Evolutionary conservation across 1,140 invertebrate species (phyloP).

Genomic region (Portunus trituberculatus): DNA sequence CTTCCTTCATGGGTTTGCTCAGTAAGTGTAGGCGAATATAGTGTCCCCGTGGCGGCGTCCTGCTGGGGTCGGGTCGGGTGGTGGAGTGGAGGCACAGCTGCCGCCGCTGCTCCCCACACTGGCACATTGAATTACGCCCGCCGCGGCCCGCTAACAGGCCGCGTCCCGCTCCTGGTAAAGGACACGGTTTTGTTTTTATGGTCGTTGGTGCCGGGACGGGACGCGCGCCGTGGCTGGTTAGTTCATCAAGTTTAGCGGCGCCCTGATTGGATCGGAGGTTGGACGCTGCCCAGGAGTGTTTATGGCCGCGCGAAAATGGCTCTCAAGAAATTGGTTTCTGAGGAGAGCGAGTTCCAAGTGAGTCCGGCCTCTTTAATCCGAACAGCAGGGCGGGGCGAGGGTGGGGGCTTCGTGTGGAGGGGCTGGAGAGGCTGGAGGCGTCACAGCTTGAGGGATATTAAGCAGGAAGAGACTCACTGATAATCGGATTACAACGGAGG

Average conservation of each 20-base stretch:
- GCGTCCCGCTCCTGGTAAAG: neutral
- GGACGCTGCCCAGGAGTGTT: slow-evolving; percentile 40
- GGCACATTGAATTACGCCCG: neutral
- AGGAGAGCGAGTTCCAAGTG: slow-evolving; percentile 34
- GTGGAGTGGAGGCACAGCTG: neutral
- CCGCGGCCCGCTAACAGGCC: neutral
- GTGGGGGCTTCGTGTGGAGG: neutral
- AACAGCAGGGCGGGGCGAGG: neutral
- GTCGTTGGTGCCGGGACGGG: neutral
- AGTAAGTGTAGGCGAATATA: slow-evolving; percentile 39
- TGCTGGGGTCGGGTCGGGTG: neutral
- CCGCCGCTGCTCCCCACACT: neutral
- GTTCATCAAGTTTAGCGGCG: slow-evolving; percentile 61
- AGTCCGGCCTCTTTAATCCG: slow-evolving; percentile 40
- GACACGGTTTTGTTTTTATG: slow-evolving; percentile 12
- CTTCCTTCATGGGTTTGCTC: slow-evolving; percentile 47
- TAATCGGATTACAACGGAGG: neutral
- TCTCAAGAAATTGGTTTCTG: slow-evolving; percentile 65
- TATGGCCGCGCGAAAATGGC: slow-evolving; percentile 59
- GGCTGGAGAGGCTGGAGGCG: neutral
- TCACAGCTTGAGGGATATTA: neutral
- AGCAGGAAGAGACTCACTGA: neutral
- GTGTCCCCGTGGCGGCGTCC: neutral
- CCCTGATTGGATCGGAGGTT: slow-evolving; percentile 62
- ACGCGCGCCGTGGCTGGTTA: neutral